Conservation (phyloP, 2,113 vertebrate genomes). For the Conger conger region DNA sequence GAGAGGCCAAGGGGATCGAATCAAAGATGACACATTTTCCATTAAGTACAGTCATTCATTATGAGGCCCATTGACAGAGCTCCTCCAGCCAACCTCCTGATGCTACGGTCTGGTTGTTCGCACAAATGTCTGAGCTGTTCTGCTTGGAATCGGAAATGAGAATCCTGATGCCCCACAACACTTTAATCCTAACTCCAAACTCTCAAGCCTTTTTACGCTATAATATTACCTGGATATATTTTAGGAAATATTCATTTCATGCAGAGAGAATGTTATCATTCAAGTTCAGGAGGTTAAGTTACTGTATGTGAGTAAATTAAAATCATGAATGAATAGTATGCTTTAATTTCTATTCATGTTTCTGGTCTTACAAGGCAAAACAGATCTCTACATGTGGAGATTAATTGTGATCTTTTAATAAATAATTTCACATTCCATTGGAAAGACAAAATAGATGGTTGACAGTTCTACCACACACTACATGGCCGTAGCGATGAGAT, state of each 20-base stretch:
- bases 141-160: not conserved
- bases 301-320: not conserved
- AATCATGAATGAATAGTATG: not conserved
- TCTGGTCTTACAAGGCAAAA: not conserved
- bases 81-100: not conserved
- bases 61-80: not conserved
- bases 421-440: not conserved
- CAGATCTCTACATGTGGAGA: not conserved
- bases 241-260: not conserved
- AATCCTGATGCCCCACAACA: not conserved
- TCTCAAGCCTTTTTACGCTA: not conserved
- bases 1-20: not conserved
- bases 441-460: not conserved
- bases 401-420: not conserved
- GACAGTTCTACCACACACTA: not conserved
- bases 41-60: not conserved
- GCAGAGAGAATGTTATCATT: not conserved
- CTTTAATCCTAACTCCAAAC: not conserved
- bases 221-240: not conserved
- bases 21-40: not conserved
- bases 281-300: too few species aligned
- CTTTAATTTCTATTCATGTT: not conserved
- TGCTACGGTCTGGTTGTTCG: not conserved
- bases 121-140: not conserved
- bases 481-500: not conserved